Conservation (phyloP, 2,888 invertebrate genomes). For the Lasioglossum figueresi region DNA sequence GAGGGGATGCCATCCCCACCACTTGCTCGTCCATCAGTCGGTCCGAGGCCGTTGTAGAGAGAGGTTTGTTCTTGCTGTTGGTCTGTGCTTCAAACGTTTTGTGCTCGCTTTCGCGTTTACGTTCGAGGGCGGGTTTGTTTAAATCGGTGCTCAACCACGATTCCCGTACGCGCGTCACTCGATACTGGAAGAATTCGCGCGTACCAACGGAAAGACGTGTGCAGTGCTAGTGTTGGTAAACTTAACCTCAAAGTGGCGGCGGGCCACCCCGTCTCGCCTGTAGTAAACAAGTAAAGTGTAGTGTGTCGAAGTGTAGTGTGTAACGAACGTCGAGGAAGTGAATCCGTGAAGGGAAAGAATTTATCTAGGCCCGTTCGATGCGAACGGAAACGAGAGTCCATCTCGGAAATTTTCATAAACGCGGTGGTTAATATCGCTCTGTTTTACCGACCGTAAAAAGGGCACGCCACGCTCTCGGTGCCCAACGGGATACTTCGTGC, state of each 20-base stretch:
- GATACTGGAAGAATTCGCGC: slow-evolving; percentile 21
- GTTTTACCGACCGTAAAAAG: slow-evolving; percentile 69
- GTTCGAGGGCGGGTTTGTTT: slow-evolving; percentile 1
- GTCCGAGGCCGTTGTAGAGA: slow-evolving; percentile 76
- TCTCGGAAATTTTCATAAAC: slow-evolving; percentile 26
- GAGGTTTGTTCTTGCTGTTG: slow-evolving; percentile 61
- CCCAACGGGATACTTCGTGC: slow-evolving; percentile 40
- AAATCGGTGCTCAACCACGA: slow-evolving; percentile 22
- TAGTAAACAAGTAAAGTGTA: slow-evolving; percentile 62
- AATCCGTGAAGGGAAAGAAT: slow-evolving; percentile 17
- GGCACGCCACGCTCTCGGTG: slow-evolving; percentile 62
- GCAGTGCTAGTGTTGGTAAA: slow-evolving; percentile 64
- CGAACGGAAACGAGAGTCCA: neutral
- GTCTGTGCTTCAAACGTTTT: slow-evolving; percentile 32
- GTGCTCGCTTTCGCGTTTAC: slow-evolving; percentile 41
- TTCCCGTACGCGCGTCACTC: slow-evolving; percentile 11
- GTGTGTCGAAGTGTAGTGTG: slow-evolving; percentile 62
- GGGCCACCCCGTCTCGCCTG: slow-evolving; percentile 35
- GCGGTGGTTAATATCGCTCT: slow-evolving; percentile 47
- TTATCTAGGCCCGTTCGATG: slow-evolving; percentile 24
- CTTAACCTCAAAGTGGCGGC: slow-evolving; percentile 67
- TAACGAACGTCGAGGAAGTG: slow-evolving; percentile 34
- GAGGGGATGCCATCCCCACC: slow-evolving; percentile 77
- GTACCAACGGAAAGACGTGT: slow-evolving; percentile 49
- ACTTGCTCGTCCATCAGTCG: slow-evolving; percentile 78